Percentiles rank a stretch among this genome's conserved stretches.
Conservation (phyloP, 2,888 invertebrate species). For the Eupithecia subfuscata region DNA sequence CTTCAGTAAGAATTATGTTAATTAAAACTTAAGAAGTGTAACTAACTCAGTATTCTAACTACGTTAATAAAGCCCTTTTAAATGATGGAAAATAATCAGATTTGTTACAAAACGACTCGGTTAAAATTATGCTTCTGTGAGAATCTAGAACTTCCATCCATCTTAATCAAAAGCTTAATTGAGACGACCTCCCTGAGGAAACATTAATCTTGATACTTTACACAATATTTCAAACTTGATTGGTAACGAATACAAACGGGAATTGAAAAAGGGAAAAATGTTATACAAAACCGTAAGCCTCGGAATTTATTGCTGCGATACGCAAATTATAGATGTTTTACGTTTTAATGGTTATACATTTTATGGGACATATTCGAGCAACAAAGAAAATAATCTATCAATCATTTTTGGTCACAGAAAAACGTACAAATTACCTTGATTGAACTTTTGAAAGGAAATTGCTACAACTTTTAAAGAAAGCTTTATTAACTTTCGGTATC, state of each 20-base stretch:
- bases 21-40: too few species aligned
- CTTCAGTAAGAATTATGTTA: too few species aligned
- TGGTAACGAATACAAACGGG: constrained; percentile 14
- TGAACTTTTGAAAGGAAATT: neutral
- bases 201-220: constrained; percentile 31
- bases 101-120: neutral
- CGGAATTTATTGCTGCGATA: neutral
- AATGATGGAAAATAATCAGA: neutral
- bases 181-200: constrained; percentile 16
- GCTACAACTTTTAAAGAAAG: neutral
- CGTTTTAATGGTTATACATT: neutral
- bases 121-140: neutral
- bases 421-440: neutral
- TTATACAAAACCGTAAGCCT: neutral
- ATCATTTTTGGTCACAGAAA: neutral
- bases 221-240: constrained; percentile 15
- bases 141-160: constrained; percentile 4
- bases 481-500: neutral
- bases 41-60: too few species aligned
- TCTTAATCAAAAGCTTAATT: constrained; percentile 10
- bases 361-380: neutral
- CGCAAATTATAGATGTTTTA: neutral
- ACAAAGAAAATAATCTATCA: neutral
- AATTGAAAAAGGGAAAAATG: constrained; percentile 4
- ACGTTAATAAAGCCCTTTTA: too few species aligned